These are phyloP conservation scores for Notolepis coatsorum DNA, from an alignment of 2,797 vertebrate species.

Conservation along the genomic window DNA sequence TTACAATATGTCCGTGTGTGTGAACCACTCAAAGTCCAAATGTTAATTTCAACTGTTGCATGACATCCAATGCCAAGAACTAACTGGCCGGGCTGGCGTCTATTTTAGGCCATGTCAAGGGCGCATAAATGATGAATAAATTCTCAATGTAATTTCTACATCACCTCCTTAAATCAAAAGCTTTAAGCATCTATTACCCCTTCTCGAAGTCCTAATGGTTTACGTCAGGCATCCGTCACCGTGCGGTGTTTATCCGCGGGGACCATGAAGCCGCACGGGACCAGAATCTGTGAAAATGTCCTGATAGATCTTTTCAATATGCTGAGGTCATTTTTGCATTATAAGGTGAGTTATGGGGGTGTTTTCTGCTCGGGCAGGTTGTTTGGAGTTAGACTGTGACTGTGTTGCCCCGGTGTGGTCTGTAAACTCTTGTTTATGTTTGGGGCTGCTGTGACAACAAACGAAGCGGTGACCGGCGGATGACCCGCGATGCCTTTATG, in stretches of 20 bases:
- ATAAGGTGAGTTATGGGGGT: constrained; percentile 1
- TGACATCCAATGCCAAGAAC: background rate
- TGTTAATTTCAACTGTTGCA: background rate
- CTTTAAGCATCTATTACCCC: constrained; percentile 41
- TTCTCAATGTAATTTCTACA: constrained; percentile 18
- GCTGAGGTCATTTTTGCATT: constrained; percentile 18
- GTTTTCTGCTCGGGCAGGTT: constrained; percentile 41
- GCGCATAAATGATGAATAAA: constrained; percentile 12
- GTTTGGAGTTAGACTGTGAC: constrained; percentile 35
- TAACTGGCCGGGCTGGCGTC: constrained; percentile 10
- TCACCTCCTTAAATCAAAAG: constrained; percentile 38
- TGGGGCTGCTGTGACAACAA: constrained; percentile 71
- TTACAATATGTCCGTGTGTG: background rate
- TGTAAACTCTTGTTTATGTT: constrained; percentile 65
- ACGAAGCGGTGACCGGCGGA: constrained; percentile 59
- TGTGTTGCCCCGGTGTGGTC: constrained; percentile 34
- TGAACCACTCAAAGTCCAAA: background rate
- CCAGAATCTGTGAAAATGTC: constrained; percentile 27
- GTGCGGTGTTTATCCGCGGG: constrained; percentile 61
- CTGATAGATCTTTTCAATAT: background rate
- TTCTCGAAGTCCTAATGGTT: constrained; percentile 46
- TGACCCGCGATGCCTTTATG: constrained; percentile 64
- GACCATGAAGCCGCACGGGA: constrained; percentile 51
- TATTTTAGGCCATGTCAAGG: constrained; percentile 26
- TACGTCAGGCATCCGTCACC: constrained; percentile 66